These are phyloP conservation scores for Quadroppia sp. DNA, from an alignment of 2,888 invertebrate genomes.

Conservation along the genomic window DNA sequence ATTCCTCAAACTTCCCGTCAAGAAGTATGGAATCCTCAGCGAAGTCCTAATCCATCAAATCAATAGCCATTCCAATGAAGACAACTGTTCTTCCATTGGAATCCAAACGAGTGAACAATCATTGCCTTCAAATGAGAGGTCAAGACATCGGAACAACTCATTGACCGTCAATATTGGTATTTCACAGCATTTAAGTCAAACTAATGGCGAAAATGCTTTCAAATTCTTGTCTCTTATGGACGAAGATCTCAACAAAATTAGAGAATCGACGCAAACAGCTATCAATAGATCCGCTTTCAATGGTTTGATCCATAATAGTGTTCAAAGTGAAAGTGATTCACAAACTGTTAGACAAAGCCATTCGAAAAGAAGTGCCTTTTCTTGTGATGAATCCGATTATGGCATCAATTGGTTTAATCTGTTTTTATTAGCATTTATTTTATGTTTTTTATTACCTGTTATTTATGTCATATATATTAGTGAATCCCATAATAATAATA, in stretches of 20 bases:
- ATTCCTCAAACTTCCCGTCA: slow-evolving; percentile 47
- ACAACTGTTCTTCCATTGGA: neutral
- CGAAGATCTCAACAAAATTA: slow-evolving; percentile 40
- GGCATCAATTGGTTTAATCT: slow-evolving; percentile 41
- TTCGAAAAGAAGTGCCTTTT: slow-evolving; percentile 11
- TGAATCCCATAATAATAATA: slow-evolving; percentile 11
- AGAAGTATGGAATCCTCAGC: slow-evolving; percentile 45
- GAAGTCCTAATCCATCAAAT: slow-evolving; percentile 44
- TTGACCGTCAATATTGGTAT: slow-evolving; percentile 41
- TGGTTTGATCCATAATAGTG: neutral
- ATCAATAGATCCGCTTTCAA: neutral
- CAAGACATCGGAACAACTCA: neutral
- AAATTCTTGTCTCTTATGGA: slow-evolving; percentile 41
- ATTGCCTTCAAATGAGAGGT: neutral
- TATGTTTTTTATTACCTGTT: slow-evolving; percentile 40
- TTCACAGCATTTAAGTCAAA: slow-evolving; percentile 36
- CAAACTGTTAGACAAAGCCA: neutral
- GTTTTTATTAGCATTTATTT: slow-evolving; percentile 32
- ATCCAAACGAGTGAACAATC: neutral
- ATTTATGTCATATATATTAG: slow-evolving; percentile 14
- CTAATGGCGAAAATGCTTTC: slow-evolving; percentile 31
- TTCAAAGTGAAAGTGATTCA: neutral
- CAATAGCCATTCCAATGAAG: neutral
- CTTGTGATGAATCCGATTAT: slow-evolving; percentile 41
- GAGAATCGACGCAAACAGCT: slow-evolving; percentile 29